Evolutionary conservation across 2,888 invertebrate species (phyloP), one percentile per base, ranked within the genome.

Genomic region (Protonemura montana): DNA sequence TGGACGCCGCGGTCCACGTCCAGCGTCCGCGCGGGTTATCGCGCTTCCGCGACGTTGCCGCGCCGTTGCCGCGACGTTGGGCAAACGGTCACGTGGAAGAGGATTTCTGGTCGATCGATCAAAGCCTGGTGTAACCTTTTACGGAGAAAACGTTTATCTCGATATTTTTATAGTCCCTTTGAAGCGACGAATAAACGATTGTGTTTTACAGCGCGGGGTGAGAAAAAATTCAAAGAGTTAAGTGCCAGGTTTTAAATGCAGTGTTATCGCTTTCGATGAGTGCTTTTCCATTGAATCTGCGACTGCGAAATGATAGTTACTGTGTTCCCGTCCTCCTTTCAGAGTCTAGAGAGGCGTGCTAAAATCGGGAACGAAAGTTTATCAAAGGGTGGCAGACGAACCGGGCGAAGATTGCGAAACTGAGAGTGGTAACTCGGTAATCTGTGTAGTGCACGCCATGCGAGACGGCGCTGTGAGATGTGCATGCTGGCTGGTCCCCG

Each of bases 71-170:
- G 29, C 81, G n/a, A 29, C 81, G 81, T 30, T 27, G 29, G 59
- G 16, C 1, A 13, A 21, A 59, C 16, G 41, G 41, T 7, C 5
- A 7, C 41, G 21, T 21, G 6, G 16, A 1, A 13, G 59, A 59
- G 59, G 81, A 81, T 81, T 81, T 81, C 30, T 81, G 81, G 81
- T 81, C 81, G 81, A 81, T 81, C 81, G 81, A 81, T 81, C 81
- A 81, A 81, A 81, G 81, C 81, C 25, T 81, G 1, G 21, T 59
- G 13, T 59, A 81, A 81, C 81, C 81, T 30, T 81, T 81, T n/a
- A 81, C 59, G 16, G 59, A 7, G 21, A 16, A 59, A 59, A 59
- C 59, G 13, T 10, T 59, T 59, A 59, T 59, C 59, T 59, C 59
- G 59, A 21, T 59, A 13, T 59, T 59, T 59, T 59, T 59, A 59